Evolutionary conservation across 2,797 vertebrate species (phyloP).

Genomic region (Aldrovandia affinis): DNA sequence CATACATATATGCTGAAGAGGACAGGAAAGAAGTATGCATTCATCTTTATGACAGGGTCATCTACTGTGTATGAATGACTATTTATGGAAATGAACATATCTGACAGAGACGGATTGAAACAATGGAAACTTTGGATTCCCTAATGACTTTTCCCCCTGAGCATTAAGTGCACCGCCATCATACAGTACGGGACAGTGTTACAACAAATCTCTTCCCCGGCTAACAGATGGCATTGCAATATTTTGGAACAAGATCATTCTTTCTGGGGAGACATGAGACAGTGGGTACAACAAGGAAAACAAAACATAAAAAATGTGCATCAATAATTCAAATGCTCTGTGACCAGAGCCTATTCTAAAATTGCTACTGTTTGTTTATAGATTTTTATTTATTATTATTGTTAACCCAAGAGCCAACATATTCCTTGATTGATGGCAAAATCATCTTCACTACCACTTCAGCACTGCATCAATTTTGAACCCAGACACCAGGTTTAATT

Average conservation of each 20-base stretch:
- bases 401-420: too few relatives aligned
- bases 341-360: not conserved
- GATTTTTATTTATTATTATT: too few relatives aligned
- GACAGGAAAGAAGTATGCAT: conserved; percentile 38
- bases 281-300: not conserved
- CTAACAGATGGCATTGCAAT: not conserved
- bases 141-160: conserved; percentile 37
- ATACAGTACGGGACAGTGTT: not conserved
- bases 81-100: conserved; percentile 51
- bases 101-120: conserved; percentile 49
- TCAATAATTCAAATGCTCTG: not conserved
- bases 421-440: not conserved
- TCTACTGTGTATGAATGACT: conserved; percentile 43
- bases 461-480: not conserved
- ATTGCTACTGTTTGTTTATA: not conserved
- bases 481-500: not conserved
- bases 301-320: not conserved
- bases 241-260: not conserved
- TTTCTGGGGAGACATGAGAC: not conserved
- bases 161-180: not conserved
- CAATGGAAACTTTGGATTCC: conserved; percentile 40
- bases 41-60: conserved; percentile 52
- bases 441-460: not conserved
- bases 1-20: not conserved
- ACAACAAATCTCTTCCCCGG: not conserved